phyloP scores from a whole-genome alignment of 2,888 invertebrate species.

The Chromoteleia sp. region DNA sequence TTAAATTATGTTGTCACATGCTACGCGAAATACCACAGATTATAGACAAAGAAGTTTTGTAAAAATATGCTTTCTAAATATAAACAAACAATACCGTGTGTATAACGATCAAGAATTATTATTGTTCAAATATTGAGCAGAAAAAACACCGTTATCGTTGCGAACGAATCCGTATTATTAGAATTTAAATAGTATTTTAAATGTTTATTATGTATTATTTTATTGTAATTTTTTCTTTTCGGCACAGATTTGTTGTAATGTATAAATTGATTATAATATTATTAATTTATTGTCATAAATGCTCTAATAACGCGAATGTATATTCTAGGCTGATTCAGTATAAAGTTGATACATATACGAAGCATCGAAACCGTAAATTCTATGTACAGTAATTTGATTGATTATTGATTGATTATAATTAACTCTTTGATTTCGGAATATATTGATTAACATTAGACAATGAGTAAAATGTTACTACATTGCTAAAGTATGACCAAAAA shows the following conservation, averaged over 20 bases:
- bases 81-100: not conserved
- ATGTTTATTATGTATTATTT: too few relatives aligned
- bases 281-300: not conserved
- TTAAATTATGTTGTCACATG: slow-evolving; percentile 56
- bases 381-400: slow-evolving; percentile 22
- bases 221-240: too few relatives aligned
- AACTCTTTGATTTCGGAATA: slow-evolving; percentile 27
- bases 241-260: too few relatives aligned
- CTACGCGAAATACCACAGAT: slow-evolving; percentile 28
- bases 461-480: slow-evolving; percentile 14
- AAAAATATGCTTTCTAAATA: slow-evolving; percentile 17
- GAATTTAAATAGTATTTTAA: too few relatives aligned
- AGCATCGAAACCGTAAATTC: slow-evolving; percentile 11
- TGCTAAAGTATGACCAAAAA: not conserved
- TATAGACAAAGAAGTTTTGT: not conserved
- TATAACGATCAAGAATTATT: too few relatives aligned
- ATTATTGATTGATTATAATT: slow-evolving; percentile 52
- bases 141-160: too few relatives aligned
- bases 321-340: slow-evolving; percentile 6
- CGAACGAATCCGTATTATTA: too few relatives aligned
- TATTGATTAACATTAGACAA: slow-evolving; percentile 13
- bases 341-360: slow-evolving; percentile 5
- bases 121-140: too few relatives aligned
- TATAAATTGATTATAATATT: not conserved
- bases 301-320: not conserved